These are phyloP conservation scores for Tachystola acroxantha DNA, from an alignment of 2,888 invertebrate genomes.

Conservation along the genomic window DNA sequence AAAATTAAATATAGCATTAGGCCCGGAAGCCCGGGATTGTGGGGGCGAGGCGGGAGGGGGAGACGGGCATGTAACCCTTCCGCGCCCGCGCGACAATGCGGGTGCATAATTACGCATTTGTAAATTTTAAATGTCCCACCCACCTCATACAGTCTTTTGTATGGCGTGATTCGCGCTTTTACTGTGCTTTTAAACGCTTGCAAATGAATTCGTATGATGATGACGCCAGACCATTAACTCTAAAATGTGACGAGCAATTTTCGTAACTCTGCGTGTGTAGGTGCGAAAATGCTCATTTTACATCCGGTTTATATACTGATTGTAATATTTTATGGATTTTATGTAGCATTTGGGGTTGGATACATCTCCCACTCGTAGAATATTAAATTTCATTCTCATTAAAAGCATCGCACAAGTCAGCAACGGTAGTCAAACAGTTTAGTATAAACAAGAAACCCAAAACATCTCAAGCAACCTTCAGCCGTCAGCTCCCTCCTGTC, in stretches of 20 bases:
- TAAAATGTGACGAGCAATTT: constrained; percentile 50
- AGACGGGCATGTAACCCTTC: constrained; percentile 56
- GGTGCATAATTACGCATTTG: constrained; percentile 79
- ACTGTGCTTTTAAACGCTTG: constrained; percentile 55
- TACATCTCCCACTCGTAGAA: no score
- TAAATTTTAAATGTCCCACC: constrained; percentile 77
- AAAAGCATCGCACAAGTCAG: no score
- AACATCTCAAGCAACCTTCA: constrained; percentile 29
- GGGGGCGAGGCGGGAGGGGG: constrained; percentile 38
- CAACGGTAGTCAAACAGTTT: no score
- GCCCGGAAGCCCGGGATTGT: constrained; percentile 69
- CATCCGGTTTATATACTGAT: neutral
- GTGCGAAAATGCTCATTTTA: neutral
- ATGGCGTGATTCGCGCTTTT: constrained; percentile 73
- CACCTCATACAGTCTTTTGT: constrained; percentile 72
- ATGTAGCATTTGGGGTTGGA: no score
- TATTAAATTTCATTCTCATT: no score
- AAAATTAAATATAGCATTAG: constrained; percentile 79
- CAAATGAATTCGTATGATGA: constrained; percentile 63
- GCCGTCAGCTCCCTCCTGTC: constrained; percentile 41
- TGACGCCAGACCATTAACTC: constrained; percentile 54
- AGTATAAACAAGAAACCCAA: constrained; percentile 5
- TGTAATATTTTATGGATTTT: no score
- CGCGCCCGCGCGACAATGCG: constrained; percentile 64
- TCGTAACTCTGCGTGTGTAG: constrained; percentile 28